A percentile compares a stretch with the other conserved stretches of the same genome.
Conservation (phyloP, 2,113 vertebrate species). For the Anguilla japonica region DNA sequence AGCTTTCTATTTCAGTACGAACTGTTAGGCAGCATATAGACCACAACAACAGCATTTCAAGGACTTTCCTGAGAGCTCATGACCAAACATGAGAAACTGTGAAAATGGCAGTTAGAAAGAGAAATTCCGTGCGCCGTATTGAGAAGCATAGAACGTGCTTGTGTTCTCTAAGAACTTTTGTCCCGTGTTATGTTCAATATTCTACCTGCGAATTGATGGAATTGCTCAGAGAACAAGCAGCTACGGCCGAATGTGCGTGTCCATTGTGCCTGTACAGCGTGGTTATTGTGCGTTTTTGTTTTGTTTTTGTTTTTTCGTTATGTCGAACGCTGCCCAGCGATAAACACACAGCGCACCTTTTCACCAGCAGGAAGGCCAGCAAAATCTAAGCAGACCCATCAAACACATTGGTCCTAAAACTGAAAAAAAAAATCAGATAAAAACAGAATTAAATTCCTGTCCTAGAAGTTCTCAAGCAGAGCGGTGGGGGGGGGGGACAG, state of each 20-base stretch:
- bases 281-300: no score
- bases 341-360: no score
- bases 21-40: conserved; percentile 34
- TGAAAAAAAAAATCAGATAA: background rate
- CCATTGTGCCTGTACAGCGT: no score
- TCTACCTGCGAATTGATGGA: no score
- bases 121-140: background rate
- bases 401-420: background rate
- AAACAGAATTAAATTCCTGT: background rate
- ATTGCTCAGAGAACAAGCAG: no score
- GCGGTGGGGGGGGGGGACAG: no score
- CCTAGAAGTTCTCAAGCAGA: background rate
- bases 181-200: background rate
- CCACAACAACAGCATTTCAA: conserved; percentile 27
- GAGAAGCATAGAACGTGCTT: background rate
- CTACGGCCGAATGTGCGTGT: no score
- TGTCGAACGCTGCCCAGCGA: no score
- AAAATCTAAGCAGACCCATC: background rate
- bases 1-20: conserved; percentile 36
- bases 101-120: conserved; percentile 17
- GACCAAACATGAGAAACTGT: conserved; percentile 33
- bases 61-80: conserved; percentile 30
- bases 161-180: background rate
- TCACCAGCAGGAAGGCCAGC: background rate
- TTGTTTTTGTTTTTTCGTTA: no score